Base-by-base conservation (phyloP, 2,113 vertebrate species). In the Mobula hypostoma region DNA sequence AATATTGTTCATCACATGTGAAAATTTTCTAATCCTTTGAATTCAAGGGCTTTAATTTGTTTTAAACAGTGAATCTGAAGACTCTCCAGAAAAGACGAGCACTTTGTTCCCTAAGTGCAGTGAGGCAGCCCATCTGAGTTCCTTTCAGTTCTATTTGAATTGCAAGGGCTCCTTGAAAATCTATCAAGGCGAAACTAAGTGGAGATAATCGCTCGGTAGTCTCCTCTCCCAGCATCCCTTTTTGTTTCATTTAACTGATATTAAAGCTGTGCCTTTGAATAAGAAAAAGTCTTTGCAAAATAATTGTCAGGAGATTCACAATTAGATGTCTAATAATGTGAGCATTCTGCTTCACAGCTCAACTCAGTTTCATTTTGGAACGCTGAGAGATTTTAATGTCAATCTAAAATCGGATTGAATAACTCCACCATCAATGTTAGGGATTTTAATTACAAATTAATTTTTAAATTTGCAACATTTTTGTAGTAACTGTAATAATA, bases 311-410 rank as follows among this genome's bases (percentile, higher is more conserved):
- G 66, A 72, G 88, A 92, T 92, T 92, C 88, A 92, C 63, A 92
- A 70, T 92, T 68, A 92, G 66, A 92, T 70, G 63, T 92, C 88
- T 92, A 92, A 87, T 87, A 61, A 92, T 70, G 88, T 70, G 88
- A 92, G 70, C 32, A 21, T 92, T 63, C 66, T 92, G 88, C 88
- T 92, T 92, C 88, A 92, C 66, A 92, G 88, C 88, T 92, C 88
- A 92, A 70, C 88, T 24, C 27, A 72, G 66, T 24, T 92, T 70
- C 29, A 92, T 63, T 92, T 92, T 70, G 58, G 48, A 72, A 92
- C 8, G n/a, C 19, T 68, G 63, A 70, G 88, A 40, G 32, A 9
- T 92, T 92, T 70, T 92, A 70, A 70, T 70, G 88, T 92, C 66
- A 70, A 24, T 70, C 88, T 92, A 24, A 40, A 68, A 70, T 92